Percentiles rank a stretch among this genome's conserved stretches.
Conservation (phyloP, 2,888 invertebrate species). For the Drosophila crucigera region DNA sequence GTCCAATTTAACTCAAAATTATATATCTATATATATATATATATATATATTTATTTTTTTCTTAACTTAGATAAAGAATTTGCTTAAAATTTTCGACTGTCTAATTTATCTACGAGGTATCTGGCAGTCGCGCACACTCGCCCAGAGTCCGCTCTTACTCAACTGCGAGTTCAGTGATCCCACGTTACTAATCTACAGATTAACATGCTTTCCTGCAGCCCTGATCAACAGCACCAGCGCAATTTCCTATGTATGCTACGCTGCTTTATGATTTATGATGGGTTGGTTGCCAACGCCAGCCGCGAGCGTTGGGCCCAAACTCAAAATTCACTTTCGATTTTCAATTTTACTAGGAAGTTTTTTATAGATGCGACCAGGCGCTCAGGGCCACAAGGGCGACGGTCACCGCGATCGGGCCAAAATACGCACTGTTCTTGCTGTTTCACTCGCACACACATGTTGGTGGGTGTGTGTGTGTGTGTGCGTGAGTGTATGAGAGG, state of each 20-base stretch:
- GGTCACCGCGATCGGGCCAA: conserved; percentile 25
- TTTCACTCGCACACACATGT: conserved; percentile 44
- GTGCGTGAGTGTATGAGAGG: not conserved
- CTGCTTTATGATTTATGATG: conserved; percentile 72
- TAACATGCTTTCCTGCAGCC: conserved; percentile 52
- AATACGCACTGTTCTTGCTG: conserved; percentile 23
- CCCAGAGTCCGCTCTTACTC: not conserved
- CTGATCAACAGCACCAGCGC: conserved; percentile 52
- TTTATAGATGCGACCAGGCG: conserved; percentile 76
- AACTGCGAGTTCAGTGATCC: conserved; percentile 37
- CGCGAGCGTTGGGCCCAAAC: conserved; percentile 8
- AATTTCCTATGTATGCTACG: conserved; percentile 70
- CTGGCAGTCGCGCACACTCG: not conserved
- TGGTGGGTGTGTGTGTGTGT: not conserved
- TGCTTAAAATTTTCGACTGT: not conserved
- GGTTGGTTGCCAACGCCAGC: conserved; percentile 2
- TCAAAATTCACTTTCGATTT: conserved; percentile 75
- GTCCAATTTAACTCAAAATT: not conserved
- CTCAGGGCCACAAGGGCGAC: conserved; percentile 56
- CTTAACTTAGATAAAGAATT: too few species aligned
- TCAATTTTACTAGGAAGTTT: conserved; percentile 76
- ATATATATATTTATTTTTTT: not conserved
- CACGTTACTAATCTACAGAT: conserved; percentile 10
- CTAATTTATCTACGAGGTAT: conserved; percentile 13
- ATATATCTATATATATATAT: not conserved